phyloP scores from a whole-genome alignment of 92 coral and sea anemone genomes.

The Palythoa grandis region DNA sequence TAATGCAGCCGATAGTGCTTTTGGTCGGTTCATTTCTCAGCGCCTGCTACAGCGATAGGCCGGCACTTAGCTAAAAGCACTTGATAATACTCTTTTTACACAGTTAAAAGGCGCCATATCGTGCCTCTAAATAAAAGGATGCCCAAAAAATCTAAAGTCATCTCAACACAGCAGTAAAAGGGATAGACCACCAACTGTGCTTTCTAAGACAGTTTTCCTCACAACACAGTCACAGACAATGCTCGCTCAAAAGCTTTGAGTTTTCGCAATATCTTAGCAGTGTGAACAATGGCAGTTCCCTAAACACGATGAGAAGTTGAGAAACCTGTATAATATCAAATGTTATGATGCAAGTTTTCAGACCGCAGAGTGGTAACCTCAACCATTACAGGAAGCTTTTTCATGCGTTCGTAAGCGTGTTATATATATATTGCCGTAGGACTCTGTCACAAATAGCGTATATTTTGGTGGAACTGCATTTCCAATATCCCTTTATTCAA shows the following conservation, averaged over 20 bases:
- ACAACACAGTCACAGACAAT: slow-evolving; percentile 5
- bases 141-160: slow-evolving; percentile 4
- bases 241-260: not conserved
- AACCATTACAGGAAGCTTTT: no score
- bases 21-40: slow-evolving; percentile 15
- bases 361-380: no score
- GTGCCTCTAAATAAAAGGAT: not conserved
- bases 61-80: not conserved
- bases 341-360: not conserved
- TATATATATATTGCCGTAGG: not conserved
- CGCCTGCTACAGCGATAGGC: not conserved
- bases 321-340: not conserved
- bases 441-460: not conserved
- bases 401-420: not conserved
- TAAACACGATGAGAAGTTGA: not conserved
- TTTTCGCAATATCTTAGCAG: not conserved
- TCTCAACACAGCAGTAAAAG: slow-evolving; percentile 4
- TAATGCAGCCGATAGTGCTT: not conserved
- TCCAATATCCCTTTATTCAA: not conserved
- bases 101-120: slow-evolving; percentile 2
- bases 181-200: slow-evolving; percentile 27
- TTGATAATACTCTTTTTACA: not conserved
- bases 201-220: not conserved
- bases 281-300: not conserved
- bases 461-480: not conserved